These are phyloP conservation scores for Microplitis mediator DNA, from an alignment of 1,140 invertebrate genomes.

Conservation along the genomic window DNA sequence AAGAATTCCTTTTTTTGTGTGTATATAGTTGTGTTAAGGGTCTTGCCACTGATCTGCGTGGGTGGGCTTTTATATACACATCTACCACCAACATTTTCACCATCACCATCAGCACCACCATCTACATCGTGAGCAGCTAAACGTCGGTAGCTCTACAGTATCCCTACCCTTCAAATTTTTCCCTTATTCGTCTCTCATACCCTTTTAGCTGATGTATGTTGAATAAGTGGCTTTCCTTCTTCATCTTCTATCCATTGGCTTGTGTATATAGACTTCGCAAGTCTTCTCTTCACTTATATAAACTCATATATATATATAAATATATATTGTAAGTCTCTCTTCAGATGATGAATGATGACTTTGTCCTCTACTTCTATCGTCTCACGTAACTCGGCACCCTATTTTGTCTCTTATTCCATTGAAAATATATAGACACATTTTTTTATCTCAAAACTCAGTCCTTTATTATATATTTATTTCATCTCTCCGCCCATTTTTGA, in stretches of 20 bases:
- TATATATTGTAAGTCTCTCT: conserved; percentile 8
- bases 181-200: not conserved
- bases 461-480: not conserved
- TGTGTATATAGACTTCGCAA: no score
- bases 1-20: no score
- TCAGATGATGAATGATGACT: conserved; percentile 46
- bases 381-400: conserved; percentile 35
- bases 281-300: conserved; percentile 1
- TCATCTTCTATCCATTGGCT: no score
- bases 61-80: conserved; percentile 43
- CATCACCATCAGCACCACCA: conserved; percentile 19
- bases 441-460: not conserved
- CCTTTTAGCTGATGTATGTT: no score
- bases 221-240: no score
- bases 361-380: conserved; percentile 25
- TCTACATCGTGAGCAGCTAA: not conserved
- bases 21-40: conserved; percentile 3
- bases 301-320: not conserved
- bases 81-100: conserved; percentile 23
- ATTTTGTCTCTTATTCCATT: conserved; percentile 25
- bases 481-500: conserved; percentile 19
- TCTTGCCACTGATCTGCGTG: conserved; percentile 40
- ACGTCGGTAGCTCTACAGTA: conserved; percentile 16
- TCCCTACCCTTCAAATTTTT: not conserved
- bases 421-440: not conserved